Conservation (phyloP, 2,888 invertebrate species). For the Pemphredon lugubris region DNA sequence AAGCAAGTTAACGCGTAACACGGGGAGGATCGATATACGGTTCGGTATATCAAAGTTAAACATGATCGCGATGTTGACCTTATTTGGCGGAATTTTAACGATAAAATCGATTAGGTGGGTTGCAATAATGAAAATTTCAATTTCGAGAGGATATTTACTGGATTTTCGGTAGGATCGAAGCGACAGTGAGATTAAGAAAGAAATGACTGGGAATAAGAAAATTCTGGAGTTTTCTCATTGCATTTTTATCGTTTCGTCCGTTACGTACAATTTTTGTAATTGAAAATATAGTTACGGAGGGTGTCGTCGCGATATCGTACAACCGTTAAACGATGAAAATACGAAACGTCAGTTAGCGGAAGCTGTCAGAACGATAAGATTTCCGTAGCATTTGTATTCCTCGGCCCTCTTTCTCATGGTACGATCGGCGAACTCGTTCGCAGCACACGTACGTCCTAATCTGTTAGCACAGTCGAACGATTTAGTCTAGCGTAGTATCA, state of each 20-base stretch:
- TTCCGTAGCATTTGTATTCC: conserved; percentile 45
- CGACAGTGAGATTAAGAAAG: no score
- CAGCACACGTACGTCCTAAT: conserved; percentile 70
- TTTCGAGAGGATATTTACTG: no score
- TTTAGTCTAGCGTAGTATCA: conserved; percentile 73
- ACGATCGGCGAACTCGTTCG: conserved; percentile 54
- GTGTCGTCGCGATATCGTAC: no score
- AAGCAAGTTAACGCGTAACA: no score
- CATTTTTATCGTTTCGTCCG: no score
- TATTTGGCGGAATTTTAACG: conserved; percentile 26
- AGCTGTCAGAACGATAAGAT: conserved; percentile 29
- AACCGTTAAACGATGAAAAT: conserved; percentile 31
- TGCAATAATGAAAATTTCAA: no score
- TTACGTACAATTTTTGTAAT: no score
- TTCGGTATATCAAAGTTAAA: conserved; percentile 9
- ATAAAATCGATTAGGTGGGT: conserved; percentile 40
- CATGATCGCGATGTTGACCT: conserved; percentile 12
- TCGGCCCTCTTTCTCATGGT: conserved; percentile 37
- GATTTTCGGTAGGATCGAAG: no score
- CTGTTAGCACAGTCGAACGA: conserved; percentile 72
- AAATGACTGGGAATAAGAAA: no score
- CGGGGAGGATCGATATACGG: neutral
- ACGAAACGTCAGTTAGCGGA: conserved; percentile 38
- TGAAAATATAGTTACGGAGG: no score
- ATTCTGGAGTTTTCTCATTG: no score